A percentile compares a stretch with the other conserved stretches of the same genome.
These are phyloP conservation scores for Pipistrellus nathusii DNA, from an alignment of 2,797 vertebrate genomes.

Conservation along the genomic window DNA sequence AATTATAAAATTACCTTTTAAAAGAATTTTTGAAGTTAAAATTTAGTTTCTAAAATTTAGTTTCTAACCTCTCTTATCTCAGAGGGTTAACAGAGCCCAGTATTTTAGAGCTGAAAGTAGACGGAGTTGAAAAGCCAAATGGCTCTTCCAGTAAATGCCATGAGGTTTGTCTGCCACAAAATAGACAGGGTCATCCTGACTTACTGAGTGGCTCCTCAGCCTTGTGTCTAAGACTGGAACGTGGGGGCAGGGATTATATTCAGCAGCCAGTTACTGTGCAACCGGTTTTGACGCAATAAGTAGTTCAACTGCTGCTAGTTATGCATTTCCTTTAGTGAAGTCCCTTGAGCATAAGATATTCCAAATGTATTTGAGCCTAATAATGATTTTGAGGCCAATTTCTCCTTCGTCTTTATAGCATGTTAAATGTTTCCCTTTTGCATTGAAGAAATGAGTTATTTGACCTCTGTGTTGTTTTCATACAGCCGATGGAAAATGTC, in stretches of 20 bases:
- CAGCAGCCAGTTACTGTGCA: not conserved
- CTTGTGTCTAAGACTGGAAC: not conserved
- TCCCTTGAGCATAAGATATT: not conserved
- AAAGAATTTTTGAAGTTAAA: constrained; percentile 26
- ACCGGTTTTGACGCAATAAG: not conserved
- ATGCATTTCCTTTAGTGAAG: not conserved
- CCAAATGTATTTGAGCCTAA: not conserved
- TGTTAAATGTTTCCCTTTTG: constrained; percentile 61
- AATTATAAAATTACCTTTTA: constrained; percentile 29
- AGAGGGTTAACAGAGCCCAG: constrained; percentile 8
- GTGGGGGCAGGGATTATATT: not conserved
- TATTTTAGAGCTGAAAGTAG: constrained; percentile 57
- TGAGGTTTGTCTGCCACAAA: constrained; percentile 18
- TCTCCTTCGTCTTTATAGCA: constrained; percentile 25
- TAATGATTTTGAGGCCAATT: not conserved
- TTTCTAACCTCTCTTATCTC: constrained; percentile 13
- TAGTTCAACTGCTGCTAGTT: not conserved
- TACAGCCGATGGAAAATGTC: constrained; percentile 95
- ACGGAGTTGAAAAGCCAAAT: constrained; percentile 21
- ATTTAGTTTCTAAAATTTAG: constrained; percentile 28
- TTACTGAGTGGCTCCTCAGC: not conserved
- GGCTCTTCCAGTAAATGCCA: constrained; percentile 23
- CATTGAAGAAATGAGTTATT: constrained; percentile 50
- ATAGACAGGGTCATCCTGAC: not conserved
- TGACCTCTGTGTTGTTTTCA: constrained; percentile 82